Evolutionary conservation across 2,888 invertebrate genomes (phyloP), one percentile per base, ranked within the genome.

Genomic region (Amblyjoppa fuscipennis): DNA sequence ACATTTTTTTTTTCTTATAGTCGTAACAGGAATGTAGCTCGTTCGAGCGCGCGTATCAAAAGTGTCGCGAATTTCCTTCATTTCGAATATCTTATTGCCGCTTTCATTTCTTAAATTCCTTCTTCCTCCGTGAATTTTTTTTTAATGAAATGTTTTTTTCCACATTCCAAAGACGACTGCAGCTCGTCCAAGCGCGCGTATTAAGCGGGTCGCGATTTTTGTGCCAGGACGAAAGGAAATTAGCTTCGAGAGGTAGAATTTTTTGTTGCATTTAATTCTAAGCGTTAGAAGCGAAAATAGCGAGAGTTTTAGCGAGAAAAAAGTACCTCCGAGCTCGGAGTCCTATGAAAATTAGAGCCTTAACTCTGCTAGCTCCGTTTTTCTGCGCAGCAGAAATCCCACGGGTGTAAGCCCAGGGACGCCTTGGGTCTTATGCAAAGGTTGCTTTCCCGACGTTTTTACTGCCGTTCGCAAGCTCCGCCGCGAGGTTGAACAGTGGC

Each of bases 381-480:
- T 76, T 75, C 64, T 56, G 4, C n/a, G 25, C 7, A 13, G 34
- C 59, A 31, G 69, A 69, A 78, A 45, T 20, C 11, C 56, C 11
- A 45, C n/a, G 56, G 28, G 45, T 51, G n/a, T 5, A 59, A 70
- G 59, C 56, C 20, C 6, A 20, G 38, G n/a, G 20, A 66, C 31
- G 59, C 71, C 61, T 75, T 16, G 74, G 77, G 69, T 70, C 74
- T 85, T 81, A 79, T 87, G 76, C 81, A 83, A 86, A 85, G 64
- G n/a, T 75, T 76, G 66, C 61, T 64, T 78, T 82, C 61, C 45
- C 31, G 9, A 41, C 34, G 49, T 75, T 64, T 82, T 78, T 56
- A 81, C 56, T 34, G 11, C 34, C 34, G 38, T 59, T 59, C 31
- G 1, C 25, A 28, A 28, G 59, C 59, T 41, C 16, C 20, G 7